Evolutionary conservation across 2,888 invertebrate genomes (phyloP).

Genomic region (Zelleria hepariella): DNA sequence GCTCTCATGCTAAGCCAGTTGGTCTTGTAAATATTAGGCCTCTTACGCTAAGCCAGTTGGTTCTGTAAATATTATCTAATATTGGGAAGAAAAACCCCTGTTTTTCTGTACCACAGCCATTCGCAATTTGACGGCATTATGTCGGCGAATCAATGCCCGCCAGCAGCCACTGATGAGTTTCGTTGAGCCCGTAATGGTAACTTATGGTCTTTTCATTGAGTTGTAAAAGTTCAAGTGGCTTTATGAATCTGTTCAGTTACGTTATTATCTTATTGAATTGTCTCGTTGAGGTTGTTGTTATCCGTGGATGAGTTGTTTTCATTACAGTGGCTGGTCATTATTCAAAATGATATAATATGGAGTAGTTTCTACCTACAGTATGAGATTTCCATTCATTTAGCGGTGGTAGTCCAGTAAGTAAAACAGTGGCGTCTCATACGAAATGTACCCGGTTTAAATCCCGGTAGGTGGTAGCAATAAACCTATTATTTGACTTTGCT

Average conservation of each 20-base stretch:
- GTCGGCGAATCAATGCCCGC: conserved; percentile 9
- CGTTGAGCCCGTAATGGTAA: conserved; percentile 24
- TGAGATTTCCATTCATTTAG: no score
- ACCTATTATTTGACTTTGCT: no score
- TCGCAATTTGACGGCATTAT: conserved; percentile 1
- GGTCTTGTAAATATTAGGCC: no score
- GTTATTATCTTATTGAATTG: neutral
- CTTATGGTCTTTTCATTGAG: conserved; percentile 31
- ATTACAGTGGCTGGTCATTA: neutral
- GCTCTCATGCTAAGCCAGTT: no score
- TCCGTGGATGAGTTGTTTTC: neutral
- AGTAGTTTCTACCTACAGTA: no score
- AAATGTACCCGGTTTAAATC: no score
- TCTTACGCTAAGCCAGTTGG: no score
- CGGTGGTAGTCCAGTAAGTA: no score
- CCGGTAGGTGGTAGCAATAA: no score
- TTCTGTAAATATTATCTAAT: no score
- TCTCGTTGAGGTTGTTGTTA: neutral
- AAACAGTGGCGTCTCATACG: no score
- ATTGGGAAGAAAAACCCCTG: neutral
- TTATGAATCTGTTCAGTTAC: neutral
- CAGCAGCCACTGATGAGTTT: neutral
- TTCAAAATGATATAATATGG: neutral
- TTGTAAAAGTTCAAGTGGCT: conserved; percentile 6
- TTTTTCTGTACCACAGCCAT: neutral